phyloP scores from a whole-genome alignment of 2,797 vertebrate genomes.

The Serranus cabrilla region DNA sequence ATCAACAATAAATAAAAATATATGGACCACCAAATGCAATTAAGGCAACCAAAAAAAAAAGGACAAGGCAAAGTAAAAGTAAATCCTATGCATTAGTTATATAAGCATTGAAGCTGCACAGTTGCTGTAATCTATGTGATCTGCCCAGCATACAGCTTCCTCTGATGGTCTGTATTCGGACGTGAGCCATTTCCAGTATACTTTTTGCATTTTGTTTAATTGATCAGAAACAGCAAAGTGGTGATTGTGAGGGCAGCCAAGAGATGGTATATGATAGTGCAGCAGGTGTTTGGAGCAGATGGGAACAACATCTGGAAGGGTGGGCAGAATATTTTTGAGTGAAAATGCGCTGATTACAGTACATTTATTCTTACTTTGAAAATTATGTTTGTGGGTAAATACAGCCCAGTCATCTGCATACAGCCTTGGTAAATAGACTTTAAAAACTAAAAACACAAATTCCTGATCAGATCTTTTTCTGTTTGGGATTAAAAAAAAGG shows the following conservation, averaged over 20 bases:
- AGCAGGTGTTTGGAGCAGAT: slow-evolving; percentile 64
- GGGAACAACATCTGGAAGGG: slow-evolving; percentile 58
- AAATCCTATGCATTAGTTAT: neutral
- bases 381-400: neutral
- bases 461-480: neutral
- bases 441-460: neutral
- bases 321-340: slow-evolving; percentile 27
- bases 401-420: neutral
- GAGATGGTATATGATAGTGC: slow-evolving; percentile 50
- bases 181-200: neutral
- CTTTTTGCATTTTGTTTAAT: slow-evolving; percentile 25
- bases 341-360: slow-evolving; percentile 35
- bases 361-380: slow-evolving; percentile 33
- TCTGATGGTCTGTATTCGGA: neutral
- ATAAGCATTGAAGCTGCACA: neutral
- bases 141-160: neutral
- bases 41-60: neutral
- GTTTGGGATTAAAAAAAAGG: neutral
- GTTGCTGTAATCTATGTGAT: neutral
- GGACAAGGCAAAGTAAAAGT: neutral
- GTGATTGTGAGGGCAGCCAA: slow-evolving; percentile 52
- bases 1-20: neutral
- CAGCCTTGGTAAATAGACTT: neutral
- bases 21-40: neutral
- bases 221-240: slow-evolving; percentile 28